Base-by-base conservation (phyloP, 2,797 vertebrate species). In the Rhinophrynus dorsalis region DNA sequence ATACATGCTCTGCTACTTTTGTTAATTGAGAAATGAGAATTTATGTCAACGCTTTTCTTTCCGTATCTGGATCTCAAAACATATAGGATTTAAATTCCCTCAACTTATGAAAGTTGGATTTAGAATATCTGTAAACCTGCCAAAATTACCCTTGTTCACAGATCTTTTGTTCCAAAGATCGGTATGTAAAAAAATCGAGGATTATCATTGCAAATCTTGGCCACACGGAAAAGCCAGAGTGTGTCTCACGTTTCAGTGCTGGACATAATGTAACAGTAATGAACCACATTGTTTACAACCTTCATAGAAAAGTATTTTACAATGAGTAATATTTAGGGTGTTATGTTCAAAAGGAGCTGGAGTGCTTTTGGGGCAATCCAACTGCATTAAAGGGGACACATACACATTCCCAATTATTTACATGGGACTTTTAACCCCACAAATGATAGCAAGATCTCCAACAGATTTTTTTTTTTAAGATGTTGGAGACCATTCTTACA, bases 71-170 rank as follows among this genome's bases (percentile, higher is more conserved):
- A 29, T 32, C 47, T 60, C 12, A 38, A 50, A 51, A 48, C 17
- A 26, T 23, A 45, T 5, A 37, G 29, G 38, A 26, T 5, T 3
- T 54, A 37, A 24, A 45, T 62, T 55, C 26, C 13, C 38, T 27
- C 29, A 52, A 37, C 21, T 20, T 54, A 42, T 60, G 44, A 32
- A 26, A 44, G n/a, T 18, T 54, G 48, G 48, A 61, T 15, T 21
- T 48, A 52, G 15, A 11, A 7, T 30, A 37, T 37, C 33, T 5
- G 7, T 17, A 45, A 26, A 29, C 44, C 38, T 62, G 67, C 50
- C 37, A 70, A 62, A 7, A 54, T 45, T 45, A 55, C 44, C 42
- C 57, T 44, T 9, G 10, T 15, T 45, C 9, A 24, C 35, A 69
- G 17, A 55, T 61, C 33, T 33, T 47, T 26, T 42, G 48, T 52